These are phyloP conservation scores for Mirza zaza DNA, from an alignment of 2,113 vertebrate species.

Conservation along the genomic window DNA sequence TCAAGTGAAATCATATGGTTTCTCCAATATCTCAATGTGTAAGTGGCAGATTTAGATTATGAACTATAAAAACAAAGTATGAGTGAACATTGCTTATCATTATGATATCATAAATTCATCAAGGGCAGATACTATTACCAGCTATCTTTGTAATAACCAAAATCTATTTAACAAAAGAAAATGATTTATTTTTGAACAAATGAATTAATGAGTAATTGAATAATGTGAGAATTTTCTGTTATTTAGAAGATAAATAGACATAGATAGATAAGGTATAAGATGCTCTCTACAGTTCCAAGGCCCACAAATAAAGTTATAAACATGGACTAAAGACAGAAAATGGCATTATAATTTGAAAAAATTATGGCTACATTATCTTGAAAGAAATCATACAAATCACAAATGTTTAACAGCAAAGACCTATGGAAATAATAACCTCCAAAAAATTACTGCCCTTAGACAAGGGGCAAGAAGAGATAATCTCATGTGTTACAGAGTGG, in stretches of 20 bases:
- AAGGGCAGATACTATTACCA: background rate
- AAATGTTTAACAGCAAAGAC: slow-evolving; percentile 32
- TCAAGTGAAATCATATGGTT: background rate
- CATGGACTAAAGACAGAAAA: background rate
- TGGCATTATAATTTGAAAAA: background rate
- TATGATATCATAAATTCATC: background rate
- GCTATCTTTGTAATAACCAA: background rate
- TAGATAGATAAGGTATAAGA: background rate
- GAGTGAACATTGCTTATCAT: background rate
- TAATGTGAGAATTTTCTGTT: background rate
- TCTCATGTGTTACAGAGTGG: background rate
- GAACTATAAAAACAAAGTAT: background rate
- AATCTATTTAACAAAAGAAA: background rate
- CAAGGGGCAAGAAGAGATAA: background rate
- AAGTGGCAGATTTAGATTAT: background rate
- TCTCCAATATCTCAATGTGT: background rate
- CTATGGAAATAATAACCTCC: background rate
- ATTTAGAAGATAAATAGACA: background rate
- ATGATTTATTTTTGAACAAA: background rate
- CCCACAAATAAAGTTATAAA: background rate
- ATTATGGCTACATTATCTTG: background rate
- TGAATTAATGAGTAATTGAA: background rate
- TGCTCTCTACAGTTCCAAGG: background rate
- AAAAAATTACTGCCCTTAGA: background rate
- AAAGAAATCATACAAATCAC: slow-evolving; percentile 33